phyloP scores from a whole-genome alignment of 2,797 vertebrate genomes.

The Notoglanidium macrostoma region DNA sequence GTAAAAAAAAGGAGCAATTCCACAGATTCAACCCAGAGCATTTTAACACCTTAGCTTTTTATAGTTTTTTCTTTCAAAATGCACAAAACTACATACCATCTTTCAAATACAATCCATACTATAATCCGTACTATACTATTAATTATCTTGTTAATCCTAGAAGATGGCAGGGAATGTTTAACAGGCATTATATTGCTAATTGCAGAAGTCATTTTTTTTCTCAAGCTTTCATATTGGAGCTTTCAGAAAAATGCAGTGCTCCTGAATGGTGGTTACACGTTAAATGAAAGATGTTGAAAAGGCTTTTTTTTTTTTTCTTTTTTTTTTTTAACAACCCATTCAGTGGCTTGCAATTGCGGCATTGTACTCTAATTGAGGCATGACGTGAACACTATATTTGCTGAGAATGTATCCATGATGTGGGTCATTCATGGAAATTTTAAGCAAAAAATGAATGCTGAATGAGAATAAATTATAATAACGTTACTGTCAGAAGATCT shows the following conservation, averaged over 20 bases:
- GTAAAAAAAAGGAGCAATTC: not conserved
- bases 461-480: constrained; percentile 16
- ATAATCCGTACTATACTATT: not conserved
- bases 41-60: not conserved
- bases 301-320: not conserved
- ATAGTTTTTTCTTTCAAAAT: not conserved
- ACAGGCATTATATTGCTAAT: not conserved
- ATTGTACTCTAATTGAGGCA: not conserved
- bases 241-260: not conserved
- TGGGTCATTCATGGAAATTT: constrained; percentile 15
- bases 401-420: constrained; percentile 2
- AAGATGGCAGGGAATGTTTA: not conserved
- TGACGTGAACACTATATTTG: not conserved
- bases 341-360: constrained; percentile 8
- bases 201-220: not conserved
- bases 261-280: too few relatives aligned
- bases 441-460: not conserved
- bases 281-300: not conserved
- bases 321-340: not conserved
- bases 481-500: constrained; percentile 9
- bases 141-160: not conserved
- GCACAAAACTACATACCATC: not conserved
- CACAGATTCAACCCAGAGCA: not conserved
- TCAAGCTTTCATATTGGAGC: not conserved
- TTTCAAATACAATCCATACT: not conserved